These are phyloP conservation scores for Mechanitis mazaeus DNA, from an alignment of 2,888 invertebrate species.

Conservation along the genomic window DNA sequence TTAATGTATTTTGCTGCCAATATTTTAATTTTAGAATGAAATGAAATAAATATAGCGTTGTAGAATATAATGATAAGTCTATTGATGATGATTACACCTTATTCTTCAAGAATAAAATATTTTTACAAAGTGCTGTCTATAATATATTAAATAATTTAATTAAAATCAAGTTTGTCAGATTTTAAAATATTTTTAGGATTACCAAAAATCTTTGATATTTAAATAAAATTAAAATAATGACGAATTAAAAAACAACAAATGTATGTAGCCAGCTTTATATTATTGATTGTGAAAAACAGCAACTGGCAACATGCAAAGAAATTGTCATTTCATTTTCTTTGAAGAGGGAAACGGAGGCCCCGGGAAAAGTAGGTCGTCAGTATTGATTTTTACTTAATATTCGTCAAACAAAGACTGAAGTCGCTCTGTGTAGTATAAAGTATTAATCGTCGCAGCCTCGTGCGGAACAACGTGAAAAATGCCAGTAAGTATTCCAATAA, in stretches of 20 bases:
- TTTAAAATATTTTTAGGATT: too few species aligned
- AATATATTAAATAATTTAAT: too few species aligned
- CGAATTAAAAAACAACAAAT: background rate
- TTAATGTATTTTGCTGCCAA: too few species aligned
- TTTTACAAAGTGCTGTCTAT: too few species aligned
- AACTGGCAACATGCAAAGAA: conserved; percentile 25
- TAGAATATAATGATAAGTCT: too few species aligned
- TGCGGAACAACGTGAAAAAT: conserved; percentile 47
- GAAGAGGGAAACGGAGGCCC: conserved; percentile 34
- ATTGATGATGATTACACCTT: too few species aligned
- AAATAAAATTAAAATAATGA: background rate
- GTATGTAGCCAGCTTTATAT: conserved; percentile 1
- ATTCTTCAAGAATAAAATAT: too few species aligned
- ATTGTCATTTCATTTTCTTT: conserved; percentile 36
- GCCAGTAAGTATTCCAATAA: conserved; percentile 57
- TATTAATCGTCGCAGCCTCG: conserved; percentile 43
- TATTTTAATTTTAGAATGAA: too few species aligned
- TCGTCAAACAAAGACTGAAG: conserved; percentile 53
- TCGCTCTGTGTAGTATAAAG: conserved; percentile 39
- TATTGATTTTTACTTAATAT: conserved; percentile 66
- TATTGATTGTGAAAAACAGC: background rate
- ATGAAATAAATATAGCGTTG: too few species aligned
- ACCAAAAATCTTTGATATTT: too few species aligned
- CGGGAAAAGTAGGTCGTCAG: conserved; percentile 62
- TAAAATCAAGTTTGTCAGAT: too few species aligned